Base-by-base conservation (phyloP, 2,797 vertebrate species). In the Urocyon cinereoargenteus region DNA sequence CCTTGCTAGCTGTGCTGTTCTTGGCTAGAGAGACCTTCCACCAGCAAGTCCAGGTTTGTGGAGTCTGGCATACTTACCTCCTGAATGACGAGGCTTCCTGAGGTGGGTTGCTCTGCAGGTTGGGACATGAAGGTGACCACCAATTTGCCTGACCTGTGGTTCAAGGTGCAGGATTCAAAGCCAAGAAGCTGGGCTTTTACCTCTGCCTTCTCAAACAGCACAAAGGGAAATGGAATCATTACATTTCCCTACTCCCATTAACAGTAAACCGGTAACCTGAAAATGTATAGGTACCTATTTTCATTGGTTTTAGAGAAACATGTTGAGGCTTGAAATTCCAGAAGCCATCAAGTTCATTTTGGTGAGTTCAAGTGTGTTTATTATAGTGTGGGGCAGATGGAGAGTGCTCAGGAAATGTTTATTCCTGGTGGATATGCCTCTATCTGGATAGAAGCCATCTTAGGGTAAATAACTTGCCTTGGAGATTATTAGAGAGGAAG, bases 41-140 rank as follows among this genome's bases (percentile, higher is more conserved):
- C n/a, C 26, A 96, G 93, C 97, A 98, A 98, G 98, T 97, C 96
- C 14, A 28, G 97, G 98, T 98, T 95, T 98, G 98, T 2, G 61
- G 86, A 55, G 93, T n/a, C 84, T 98, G 98, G 98, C 98, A 68
- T 1, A 1, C 66, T 97, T 24, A 40, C 59, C 31, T 84, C 55
- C 22, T 8, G 82, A 66, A 5, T 0, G 98, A 96, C 3, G 31
- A 90, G 55, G 51, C 3, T 90, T 90, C 96, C 28, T 66, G 86
- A 40, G 59, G 9, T 94, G 64, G 75, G 70, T 64, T 97, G 90
- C 62, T 45, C 36, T 73, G 31, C 68, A 57, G 77, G 96, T 90
- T 98, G 94, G 31, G 91, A 96, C 95, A 66, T 95, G 97, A 98
- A 97, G 79, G 70, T 16, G 28, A 84, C 98, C 97, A 97, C 86